A percentile compares a stretch with the other conserved stretches of the same genome.
phyloP scores from a whole-genome alignment of 2,797 vertebrate genomes.

The Amniataba percoides region DNA sequence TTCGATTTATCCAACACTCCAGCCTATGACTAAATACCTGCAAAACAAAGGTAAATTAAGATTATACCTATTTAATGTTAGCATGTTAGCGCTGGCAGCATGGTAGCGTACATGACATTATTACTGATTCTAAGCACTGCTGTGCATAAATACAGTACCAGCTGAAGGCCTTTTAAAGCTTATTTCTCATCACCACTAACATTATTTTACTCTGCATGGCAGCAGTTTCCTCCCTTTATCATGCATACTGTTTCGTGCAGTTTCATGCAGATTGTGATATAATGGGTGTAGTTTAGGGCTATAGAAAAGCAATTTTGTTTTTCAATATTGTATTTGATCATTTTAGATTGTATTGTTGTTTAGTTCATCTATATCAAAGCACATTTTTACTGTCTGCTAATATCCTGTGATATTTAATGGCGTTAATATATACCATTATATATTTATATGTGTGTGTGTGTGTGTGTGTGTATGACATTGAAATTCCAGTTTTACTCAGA shows the following conservation, averaged over 20 bases:
- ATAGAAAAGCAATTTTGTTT: background rate
- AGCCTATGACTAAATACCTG: background rate
- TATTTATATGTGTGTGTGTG: too few relatives aligned
- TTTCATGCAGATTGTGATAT: too few relatives aligned
- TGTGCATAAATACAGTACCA: background rate
- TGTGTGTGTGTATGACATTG: background rate
- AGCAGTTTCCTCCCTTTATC: background rate
- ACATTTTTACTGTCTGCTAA: background rate
- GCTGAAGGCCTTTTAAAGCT: background rate
- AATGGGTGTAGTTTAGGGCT: background rate
- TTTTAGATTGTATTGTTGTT: background rate
- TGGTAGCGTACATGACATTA: background rate
- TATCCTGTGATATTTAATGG: too few relatives aligned
- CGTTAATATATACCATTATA: too few relatives aligned
- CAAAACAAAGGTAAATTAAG: background rate
- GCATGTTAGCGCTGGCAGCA: background rate
- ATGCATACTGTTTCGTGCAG: background rate
- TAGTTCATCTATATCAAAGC: too few relatives aligned
- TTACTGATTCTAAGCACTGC: background rate
- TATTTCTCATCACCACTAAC: background rate
- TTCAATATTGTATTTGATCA: background rate
- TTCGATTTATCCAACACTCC: background rate
- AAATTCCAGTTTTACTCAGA: background rate
- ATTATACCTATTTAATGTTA: background rate
- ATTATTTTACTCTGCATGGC: background rate